Evolutionary conservation across 1,140 invertebrate species (phyloP).

Genomic region (Zeugodacus cucurbitae): DNA sequence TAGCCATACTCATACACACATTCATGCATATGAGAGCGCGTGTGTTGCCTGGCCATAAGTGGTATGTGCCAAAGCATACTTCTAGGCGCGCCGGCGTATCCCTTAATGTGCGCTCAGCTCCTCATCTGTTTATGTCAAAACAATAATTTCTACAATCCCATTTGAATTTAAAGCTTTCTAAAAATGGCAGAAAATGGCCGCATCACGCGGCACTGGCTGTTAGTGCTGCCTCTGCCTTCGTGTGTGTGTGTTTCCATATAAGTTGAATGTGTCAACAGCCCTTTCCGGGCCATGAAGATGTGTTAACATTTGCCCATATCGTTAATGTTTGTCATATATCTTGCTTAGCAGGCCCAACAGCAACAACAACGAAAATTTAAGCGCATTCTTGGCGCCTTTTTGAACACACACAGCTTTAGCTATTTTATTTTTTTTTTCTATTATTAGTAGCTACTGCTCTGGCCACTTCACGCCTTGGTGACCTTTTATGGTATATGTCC

Average conservation of each 20-base stretch:
- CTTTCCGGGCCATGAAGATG: background rate
- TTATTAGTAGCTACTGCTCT: background rate
- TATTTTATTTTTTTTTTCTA: background rate
- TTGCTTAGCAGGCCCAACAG: background rate
- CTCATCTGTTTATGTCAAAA: slow-evolving; percentile 29
- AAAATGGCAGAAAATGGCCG: background rate
- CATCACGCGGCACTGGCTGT: background rate
- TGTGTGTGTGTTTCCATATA: too few species aligned
- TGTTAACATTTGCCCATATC: slow-evolving; percentile 1
- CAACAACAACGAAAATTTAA: background rate
- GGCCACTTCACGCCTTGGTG: slow-evolving; percentile 11
- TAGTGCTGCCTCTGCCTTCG: background rate
- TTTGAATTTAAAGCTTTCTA: slow-evolving; percentile 27
- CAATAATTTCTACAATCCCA: slow-evolving; percentile 11
- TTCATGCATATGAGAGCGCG: background rate
- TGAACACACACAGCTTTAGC: background rate
- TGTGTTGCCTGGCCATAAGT: background rate
- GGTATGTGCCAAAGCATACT: background rate
- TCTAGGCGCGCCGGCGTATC: background rate
- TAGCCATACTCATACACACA: background rate
- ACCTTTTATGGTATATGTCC: background rate
- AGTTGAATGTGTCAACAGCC: background rate
- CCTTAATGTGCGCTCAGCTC: background rate
- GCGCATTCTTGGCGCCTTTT: background rate
- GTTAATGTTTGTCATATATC: slow-evolving; percentile 34